Evolutionary conservation across 2,797 vertebrate species (phyloP).

Genomic region (Hyperoplus lanceolatus): DNA sequence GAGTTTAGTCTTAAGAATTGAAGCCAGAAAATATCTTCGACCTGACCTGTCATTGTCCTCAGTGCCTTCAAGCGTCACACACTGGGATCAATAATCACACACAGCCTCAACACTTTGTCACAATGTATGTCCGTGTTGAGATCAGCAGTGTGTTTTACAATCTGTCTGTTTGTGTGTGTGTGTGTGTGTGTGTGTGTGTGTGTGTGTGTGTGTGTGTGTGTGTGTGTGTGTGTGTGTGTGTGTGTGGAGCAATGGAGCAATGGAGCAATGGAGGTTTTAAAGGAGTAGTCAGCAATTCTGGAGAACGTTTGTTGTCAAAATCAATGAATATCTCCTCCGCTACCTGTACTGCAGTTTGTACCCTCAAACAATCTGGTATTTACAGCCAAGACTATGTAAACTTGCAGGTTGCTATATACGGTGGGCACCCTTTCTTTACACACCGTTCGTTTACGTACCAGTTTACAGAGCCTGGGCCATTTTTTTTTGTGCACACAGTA

Average conservation of each 20-base stretch:
- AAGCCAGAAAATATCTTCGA: conserved; percentile 12
- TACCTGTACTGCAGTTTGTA: too few species aligned
- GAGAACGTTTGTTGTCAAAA: too few species aligned
- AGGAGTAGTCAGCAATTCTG: neutral
- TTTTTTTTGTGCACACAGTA: too few species aligned
- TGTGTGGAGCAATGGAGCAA: neutral
- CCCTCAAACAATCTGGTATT: too few species aligned
- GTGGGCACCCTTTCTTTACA: too few species aligned
- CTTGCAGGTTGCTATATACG: too few species aligned
- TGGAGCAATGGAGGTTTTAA: conserved; percentile 23
- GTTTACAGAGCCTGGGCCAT: too few species aligned
- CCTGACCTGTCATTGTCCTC: conserved; percentile 47
- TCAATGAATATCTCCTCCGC: too few species aligned
- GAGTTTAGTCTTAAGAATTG: neutral
- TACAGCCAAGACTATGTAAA: too few species aligned
- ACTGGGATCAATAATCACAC: conserved; percentile 45
- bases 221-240: conserved; percentile 20
- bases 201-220: conserved; percentile 13
- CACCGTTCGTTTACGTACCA: too few species aligned
- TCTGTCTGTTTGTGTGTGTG: conserved; percentile 1
- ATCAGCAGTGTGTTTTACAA: conserved; percentile 36
- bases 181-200: conserved; percentile 5
- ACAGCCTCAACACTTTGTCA: conserved; percentile 38
- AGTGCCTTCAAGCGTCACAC: conserved; percentile 23
- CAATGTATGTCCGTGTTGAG: conserved; percentile 37